phyloP scores from a whole-genome alignment of 2,888 invertebrate genomes.

The Catocala fraxini region DNA sequence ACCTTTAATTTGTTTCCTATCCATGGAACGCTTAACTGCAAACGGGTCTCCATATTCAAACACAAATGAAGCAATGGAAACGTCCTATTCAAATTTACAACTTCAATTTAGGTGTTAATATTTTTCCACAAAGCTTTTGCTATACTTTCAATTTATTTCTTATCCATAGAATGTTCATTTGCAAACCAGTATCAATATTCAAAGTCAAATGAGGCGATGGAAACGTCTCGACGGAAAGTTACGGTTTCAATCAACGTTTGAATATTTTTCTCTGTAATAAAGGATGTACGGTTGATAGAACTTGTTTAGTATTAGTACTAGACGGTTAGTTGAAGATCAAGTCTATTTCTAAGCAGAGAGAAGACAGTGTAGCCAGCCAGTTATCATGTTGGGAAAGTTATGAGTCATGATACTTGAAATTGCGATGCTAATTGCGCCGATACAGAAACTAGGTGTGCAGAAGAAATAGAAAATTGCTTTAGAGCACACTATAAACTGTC shows the following conservation, averaged over 20 bases:
- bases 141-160: not conserved
- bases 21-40: constrained; percentile 26
- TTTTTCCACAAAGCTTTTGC: too few species aligned
- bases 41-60: constrained; percentile 10
- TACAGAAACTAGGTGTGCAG: constrained; percentile 17
- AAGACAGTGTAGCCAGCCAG: constrained; percentile 32
- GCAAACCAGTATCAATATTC: constrained; percentile 30
- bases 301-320: constrained; percentile 28
- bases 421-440: constrained; percentile 33
- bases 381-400: constrained; percentile 42
- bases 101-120: not conserved
- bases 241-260: constrained; percentile 38
- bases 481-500: not conserved
- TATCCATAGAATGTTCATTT: constrained; percentile 21
- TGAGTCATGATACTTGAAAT: constrained; percentile 35
- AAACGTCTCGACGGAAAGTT: constrained; percentile 26
- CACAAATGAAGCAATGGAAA: too few species aligned
- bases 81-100: constrained; percentile 14
- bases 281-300: constrained; percentile 27
- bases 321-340: constrained; percentile 23
- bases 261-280: constrained; percentile 29
- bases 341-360: constrained; percentile 30
- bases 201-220: constrained; percentile 21
- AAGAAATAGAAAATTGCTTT: constrained; percentile 6
- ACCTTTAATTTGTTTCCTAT: not conserved